These are phyloP conservation scores for Aythya baeri DNA, from an alignment of 2,113 vertebrate genomes.

Conservation along the genomic window DNA sequence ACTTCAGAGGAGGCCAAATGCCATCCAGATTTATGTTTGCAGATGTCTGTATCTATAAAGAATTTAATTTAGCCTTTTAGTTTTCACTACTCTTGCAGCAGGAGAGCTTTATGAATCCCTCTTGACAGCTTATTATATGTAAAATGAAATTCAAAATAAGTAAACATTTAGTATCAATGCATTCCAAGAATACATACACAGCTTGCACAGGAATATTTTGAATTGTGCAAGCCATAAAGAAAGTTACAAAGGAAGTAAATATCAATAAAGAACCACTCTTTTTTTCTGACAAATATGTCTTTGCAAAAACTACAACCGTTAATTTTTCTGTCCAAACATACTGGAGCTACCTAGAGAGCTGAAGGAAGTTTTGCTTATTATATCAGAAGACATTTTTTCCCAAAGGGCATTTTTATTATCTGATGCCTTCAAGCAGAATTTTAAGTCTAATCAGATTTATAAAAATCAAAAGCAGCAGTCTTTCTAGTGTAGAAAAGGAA, in stretches of 20 bases:
- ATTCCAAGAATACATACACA: neutral
- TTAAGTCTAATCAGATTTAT: neutral
- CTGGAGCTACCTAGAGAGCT: neutral
- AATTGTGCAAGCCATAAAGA: neutral
- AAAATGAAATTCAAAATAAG: slow-evolving; percentile 56
- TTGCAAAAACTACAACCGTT: neutral
- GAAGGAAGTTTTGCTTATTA: neutral
- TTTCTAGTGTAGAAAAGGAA: neutral
- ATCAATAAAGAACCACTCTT: neutral
- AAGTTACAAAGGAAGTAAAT: neutral
- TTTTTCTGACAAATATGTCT: neutral
- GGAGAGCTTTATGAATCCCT: neutral
- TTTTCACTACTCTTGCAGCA: neutral
- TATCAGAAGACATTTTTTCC: neutral
- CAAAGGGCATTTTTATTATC: neutral
- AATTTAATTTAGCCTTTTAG: neutral
- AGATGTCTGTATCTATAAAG: neutral
- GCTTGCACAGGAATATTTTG: neutral
- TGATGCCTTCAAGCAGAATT: neutral
- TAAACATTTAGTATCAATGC: slow-evolving; percentile 22
- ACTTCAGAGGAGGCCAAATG: neutral
- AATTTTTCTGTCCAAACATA: neutral
- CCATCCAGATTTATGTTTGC: neutral
- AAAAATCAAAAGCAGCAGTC: neutral
- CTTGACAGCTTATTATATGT: neutral